Evolutionary conservation across 53 echinoderm and acorn worm genomes (phyloP), one percentile per base, ranked within the genome.

Genomic region (Hippasteria phrygiana): DNA sequence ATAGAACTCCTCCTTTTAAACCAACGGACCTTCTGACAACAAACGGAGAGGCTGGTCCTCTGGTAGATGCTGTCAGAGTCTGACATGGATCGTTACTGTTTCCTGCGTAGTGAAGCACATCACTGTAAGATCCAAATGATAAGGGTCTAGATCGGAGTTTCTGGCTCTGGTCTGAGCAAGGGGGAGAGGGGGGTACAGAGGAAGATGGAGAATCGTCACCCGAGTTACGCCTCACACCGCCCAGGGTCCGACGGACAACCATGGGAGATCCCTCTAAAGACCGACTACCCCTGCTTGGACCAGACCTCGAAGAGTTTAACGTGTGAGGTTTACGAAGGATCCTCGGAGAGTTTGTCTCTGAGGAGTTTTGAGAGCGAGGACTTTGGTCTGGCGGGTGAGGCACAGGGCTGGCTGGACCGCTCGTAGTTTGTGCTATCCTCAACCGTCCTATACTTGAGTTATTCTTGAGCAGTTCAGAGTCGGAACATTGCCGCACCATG

Each of bases 301-400:
- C 85, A 4, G 35, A 1, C 26, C 70, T 7, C n/a, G 51, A 22
- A 11, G 69, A 38, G 69, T 54, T 85, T 17, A 45, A 16, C 17
- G 46, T 11, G 12, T 22, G 26, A 39, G 62, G 56, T 46, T 82
- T 82, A 31, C 65, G 29, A 33, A 45, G 64, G 7, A 50, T 50
- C 22, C 51, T 45, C 0, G 85, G 85, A 18, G 85, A 71, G 54
- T 53, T 85, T 11, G 85, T n/a, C 34, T 50, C 85, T 20, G 85
- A 85, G 36, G 85, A 85, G 71, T 71, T 71, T 16, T 46, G 85
- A 13, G 85, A 85, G 38, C 85, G 70, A 22, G 85, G 85, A 40
- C 85, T 85, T 14, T 51, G 48, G 71, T 85, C 85, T 53, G 85
- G 85, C 3, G 85, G 85, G 34, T 85, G 85, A 43, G 83, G 83